phyloP scores from a whole-genome alignment of 2,113 vertebrate genomes.

The Sminthopsis crassicaudata region DNA sequence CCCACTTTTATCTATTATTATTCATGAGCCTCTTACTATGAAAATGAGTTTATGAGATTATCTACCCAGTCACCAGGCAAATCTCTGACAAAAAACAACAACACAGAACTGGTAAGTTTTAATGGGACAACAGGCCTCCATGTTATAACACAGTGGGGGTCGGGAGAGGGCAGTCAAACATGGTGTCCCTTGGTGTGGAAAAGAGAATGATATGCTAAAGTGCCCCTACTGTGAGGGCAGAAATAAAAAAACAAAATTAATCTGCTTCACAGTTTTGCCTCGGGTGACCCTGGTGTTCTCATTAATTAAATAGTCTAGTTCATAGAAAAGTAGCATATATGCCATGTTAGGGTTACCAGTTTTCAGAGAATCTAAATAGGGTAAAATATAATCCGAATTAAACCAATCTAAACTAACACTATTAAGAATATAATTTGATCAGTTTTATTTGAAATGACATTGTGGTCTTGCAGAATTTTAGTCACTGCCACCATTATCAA shows the following conservation, averaged over 20 bases:
- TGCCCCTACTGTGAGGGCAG: background rate
- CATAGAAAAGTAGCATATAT: background rate
- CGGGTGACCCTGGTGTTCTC: background rate
- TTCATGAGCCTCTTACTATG: background rate
- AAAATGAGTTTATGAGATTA: background rate
- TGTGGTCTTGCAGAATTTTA: background rate
- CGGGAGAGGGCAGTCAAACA: background rate
- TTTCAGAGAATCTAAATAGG: background rate
- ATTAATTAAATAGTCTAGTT: background rate
- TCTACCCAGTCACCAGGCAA: background rate
- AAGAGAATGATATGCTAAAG: background rate
- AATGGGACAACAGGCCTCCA: background rate
- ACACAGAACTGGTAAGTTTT: background rate
- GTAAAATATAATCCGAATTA: background rate
- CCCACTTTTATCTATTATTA: background rate
- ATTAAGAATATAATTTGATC: background rate
- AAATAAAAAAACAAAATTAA: background rate
- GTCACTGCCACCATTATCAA: background rate
- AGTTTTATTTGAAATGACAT: background rate
- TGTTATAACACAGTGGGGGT: background rate
- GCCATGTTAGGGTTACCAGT: background rate
- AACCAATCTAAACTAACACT: background rate
- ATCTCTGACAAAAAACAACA: background rate
- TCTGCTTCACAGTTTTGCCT: conserved; percentile 1
- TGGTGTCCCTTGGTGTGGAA: background rate